Evolutionary conservation across 2,113 vertebrate species (phyloP), one percentile per base, ranked within the genome.

Genomic region (Erythrocercus mccallii): DNA sequence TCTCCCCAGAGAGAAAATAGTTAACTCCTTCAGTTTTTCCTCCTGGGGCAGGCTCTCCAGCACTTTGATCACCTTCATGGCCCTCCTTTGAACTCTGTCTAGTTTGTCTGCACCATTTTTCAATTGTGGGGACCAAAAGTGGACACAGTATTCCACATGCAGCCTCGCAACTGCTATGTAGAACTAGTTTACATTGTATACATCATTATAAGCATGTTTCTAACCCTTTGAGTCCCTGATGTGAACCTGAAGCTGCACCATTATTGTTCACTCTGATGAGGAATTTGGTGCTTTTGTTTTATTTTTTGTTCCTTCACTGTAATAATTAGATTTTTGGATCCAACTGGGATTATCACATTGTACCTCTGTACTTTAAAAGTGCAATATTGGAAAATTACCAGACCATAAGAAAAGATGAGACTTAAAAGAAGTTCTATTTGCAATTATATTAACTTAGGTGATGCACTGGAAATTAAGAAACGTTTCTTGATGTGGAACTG

Each of bases 381-480:
- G 33, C 5, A 65, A 30, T 94, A 94, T 54, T 78, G 62, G 62
- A 62, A 97, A 92, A 90, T 92, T 84, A 89, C 16, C 33, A 94
- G 73, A 85, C 51, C 65, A 84, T 71, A 95, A 83, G 50, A 95
- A 94, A 95, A 70, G 31, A 42, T 25, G 51, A 88, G 54, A 50
- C n/a, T 70, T 95, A 81, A 6, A 94, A 94, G 27, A 91, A 82
- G 15, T 83, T 94, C 47, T 60, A 54, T 94, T 90, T 94, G 35
- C 54, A 96, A 73, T 70, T 93, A 35, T 61, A 90, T 92, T 94
- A 95, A 83, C 88, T 92, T 94, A 5, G 21, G 11, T 60, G 44
- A 30, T 94, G 20, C 12, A 54, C 18, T 90, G 38, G 17, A 95
- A 95, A 97, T 95, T 91, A 95, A 91, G 93, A 92, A 86, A 69